These are phyloP conservation scores for Sitta europaea DNA, from an alignment of 2,113 vertebrate species.

Conservation along the genomic window DNA sequence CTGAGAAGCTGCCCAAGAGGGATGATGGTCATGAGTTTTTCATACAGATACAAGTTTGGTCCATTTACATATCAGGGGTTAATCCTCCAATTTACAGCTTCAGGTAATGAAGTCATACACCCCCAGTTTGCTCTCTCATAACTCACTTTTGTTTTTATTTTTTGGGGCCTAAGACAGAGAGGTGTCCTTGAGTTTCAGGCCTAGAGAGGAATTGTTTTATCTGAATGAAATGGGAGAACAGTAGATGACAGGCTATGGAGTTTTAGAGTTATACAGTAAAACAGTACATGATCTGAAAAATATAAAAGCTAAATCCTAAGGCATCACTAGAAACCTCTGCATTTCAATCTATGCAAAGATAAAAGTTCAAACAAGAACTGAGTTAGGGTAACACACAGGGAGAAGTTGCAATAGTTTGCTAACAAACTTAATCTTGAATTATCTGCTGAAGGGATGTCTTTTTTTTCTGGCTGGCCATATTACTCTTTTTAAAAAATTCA, in stretches of 20 bases:
- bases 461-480: not conserved
- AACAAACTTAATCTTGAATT: not conserved
- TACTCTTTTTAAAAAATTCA: not conserved
- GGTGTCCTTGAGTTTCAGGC: not conserved
- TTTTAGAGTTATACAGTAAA: not conserved
- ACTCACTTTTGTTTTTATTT: not conserved
- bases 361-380: not conserved
- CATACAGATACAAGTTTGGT: not conserved
- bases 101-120: not conserved
- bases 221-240: not conserved
- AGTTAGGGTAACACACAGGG: not conserved
- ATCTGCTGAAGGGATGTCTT: not conserved
- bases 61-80: not conserved
- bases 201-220: not conserved
- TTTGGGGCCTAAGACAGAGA: no score
- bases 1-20: not conserved
- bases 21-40: not conserved
- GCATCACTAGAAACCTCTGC: not conserved
- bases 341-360: not conserved
- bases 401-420: not conserved
- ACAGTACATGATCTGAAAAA: not conserved
- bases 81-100: not conserved
- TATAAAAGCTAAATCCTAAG: not conserved
- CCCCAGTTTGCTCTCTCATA: not conserved
- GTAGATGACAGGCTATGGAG: not conserved